Evolutionary conservation across 2,888 invertebrate species (phyloP), one percentile per base, ranked within the genome.

Genomic region (Macrophya alboannulata): DNA sequence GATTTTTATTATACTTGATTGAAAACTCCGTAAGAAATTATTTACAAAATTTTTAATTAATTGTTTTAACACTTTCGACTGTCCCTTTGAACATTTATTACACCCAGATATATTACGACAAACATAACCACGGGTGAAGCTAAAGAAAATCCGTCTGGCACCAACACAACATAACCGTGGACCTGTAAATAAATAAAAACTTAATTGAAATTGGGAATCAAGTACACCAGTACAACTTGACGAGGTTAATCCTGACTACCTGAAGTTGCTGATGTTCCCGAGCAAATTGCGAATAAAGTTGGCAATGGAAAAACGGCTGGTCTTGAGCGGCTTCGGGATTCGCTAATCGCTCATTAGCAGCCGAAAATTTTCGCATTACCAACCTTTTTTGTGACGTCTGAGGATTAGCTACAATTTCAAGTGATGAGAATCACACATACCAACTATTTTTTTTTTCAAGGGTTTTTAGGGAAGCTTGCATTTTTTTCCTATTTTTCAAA

Each of bases 171-270:
- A 62, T 51, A 81, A 81, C 43, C 59, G 9, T 25, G 62, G 68
- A 40, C 37, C 81, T 62, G 37, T 40, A 62, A 62, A 62, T 81
- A 81, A 81, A 81, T 81, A 81, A 81, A 81, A 62, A 62, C n/a
- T 51, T 51, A 48, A 55, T 77, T 77, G 25, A 62, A 81, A 81
- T 81, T 81, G 21, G 59, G 43, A 62, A 81, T 62, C 55, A n/a
- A 72, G 31, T 51, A 3, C 17, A 43, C 72, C 72, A 10, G 72
- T n/a, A 25, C 3, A 40, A 45, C 45, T 43, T 15, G 68, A 25
- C 31, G 68, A 68, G 12, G 68, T 15, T 68, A 15, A 12, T 12
- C 4, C 10, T 65, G 65, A 65, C 10, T 21, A 65, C n/a, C 55
- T 55, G 55, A 55, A 55, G 55, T 55, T 55, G 55, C 55, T 8